phyloP scores from a whole-genome alignment of 2,113 vertebrate species.

The Tupaia tana region DNA sequence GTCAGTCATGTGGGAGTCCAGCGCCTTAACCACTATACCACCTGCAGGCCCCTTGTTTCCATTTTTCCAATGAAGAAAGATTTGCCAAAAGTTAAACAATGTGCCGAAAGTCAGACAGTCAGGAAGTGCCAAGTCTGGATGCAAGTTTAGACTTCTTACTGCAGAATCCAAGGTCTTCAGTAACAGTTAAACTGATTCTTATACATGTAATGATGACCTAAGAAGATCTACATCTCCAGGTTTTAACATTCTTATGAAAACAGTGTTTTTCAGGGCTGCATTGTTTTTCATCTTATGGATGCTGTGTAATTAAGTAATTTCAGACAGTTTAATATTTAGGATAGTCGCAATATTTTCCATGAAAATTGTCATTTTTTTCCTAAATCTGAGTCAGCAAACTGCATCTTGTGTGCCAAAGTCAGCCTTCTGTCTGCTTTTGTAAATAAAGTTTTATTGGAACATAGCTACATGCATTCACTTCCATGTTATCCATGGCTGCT shows the following conservation, averaged over 20 bases:
- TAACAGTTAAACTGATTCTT: not conserved
- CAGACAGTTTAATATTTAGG: not conserved
- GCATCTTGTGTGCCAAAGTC: not conserved
- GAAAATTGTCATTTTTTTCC: not conserved
- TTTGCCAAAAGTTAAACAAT: not conserved
- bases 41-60: no score
- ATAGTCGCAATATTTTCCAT: not conserved
- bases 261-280: not conserved
- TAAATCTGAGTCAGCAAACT: conserved; percentile 4
- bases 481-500: not conserved
- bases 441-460: conserved; percentile 43
- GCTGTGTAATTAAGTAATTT: not conserved
- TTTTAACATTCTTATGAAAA: not conserved
- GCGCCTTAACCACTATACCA: no score
- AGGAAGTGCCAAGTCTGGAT: not conserved
- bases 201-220: not conserved
- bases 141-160: not conserved
- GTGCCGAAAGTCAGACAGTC: not conserved
- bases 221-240: not conserved
- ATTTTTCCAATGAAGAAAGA: not conserved
- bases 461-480: not conserved
- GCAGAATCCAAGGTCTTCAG: not conserved
- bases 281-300: not conserved
- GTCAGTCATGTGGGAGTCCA: no score
- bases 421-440: not conserved